Conservation (phyloP, 37 sponge, comb jelly and placozoan genomes). For the Eunapius fragilis region DNA sequence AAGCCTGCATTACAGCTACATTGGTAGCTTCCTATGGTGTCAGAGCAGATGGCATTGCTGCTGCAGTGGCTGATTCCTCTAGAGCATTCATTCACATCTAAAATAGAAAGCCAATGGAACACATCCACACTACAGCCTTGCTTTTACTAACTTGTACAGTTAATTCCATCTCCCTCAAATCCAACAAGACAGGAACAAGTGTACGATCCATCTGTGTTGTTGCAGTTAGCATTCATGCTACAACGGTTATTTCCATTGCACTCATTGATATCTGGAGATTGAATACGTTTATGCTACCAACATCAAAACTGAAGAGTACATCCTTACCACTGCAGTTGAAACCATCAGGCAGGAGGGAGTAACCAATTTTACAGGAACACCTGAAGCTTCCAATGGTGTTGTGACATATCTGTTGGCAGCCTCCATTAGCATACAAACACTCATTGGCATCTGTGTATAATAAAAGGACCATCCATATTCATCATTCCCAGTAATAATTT, state of each 20-base stretch:
- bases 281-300: constrained; percentile 7
- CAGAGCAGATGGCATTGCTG: constrained; percentile 25
- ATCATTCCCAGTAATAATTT: too few species aligned
- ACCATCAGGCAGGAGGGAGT: not conserved
- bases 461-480: not conserved
- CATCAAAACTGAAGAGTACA: not conserved
- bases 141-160: constrained; percentile 13
- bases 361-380: constrained; percentile 24
- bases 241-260: constrained; percentile 24
- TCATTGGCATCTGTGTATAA: constrained; percentile 45
- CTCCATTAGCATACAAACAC: constrained; percentile 16
- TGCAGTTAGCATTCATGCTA: constrained; percentile 28
- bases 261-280: not conserved
- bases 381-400: constrained; percentile 44
- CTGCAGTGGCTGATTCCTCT: not conserved
- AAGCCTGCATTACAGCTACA: constrained; percentile 55
- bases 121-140: not conserved
- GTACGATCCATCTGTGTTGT: constrained; percentile 44
- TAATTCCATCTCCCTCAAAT: constrained; percentile 20
- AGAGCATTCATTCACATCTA: constrained; percentile 39
- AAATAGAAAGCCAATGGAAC: not conserved
- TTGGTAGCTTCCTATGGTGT: constrained; percentile 38
- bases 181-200: constrained; percentile 37
- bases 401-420: constrained; percentile 44
- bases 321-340: constrained; percentile 8